A percentile compares a stretch with the other conserved stretches of the same genome.
These are phyloP conservation scores for Argyra leucocephala DNA, from an alignment of 2,888 invertebrate genomes.

Conservation along the genomic window DNA sequence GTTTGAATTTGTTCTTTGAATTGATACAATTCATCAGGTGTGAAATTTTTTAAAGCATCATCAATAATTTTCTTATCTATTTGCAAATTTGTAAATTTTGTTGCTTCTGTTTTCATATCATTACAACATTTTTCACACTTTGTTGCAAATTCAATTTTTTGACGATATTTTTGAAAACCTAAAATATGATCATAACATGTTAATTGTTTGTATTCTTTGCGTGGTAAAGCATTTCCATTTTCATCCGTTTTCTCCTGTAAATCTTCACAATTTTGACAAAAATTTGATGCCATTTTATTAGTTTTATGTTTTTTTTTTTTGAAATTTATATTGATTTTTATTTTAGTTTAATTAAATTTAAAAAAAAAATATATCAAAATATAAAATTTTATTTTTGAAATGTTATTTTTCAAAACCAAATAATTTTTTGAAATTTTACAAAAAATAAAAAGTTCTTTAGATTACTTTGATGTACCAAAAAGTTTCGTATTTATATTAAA, in stretches of 20 bases:
- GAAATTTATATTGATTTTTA: too few species aligned
- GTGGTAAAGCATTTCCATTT: slow-evolving; percentile 27
- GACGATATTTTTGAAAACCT: slow-evolving; percentile 28
- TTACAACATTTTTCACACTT: slow-evolving; percentile 22
- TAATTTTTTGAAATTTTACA: too few species aligned
- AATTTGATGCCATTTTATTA: background rate
- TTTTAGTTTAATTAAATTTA: too few species aligned
- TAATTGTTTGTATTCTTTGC: slow-evolving; percentile 26
- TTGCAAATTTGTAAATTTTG: slow-evolving; percentile 28
- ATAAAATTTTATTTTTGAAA: too few species aligned
- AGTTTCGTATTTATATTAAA: too few species aligned
- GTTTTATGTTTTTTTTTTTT: too few species aligned
- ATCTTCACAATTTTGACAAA: background rate
- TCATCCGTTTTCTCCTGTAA: slow-evolving; percentile 19
- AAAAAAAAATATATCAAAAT: too few species aligned
- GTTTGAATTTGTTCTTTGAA: slow-evolving; percentile 6
- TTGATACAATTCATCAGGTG: background rate
- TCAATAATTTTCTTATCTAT: slow-evolving; percentile 18
- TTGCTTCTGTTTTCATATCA: slow-evolving; percentile 26
- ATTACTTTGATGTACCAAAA: too few species aligned
- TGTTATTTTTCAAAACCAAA: too few species aligned
- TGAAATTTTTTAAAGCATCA: slow-evolving; percentile 24
- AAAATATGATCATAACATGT: slow-evolving; percentile 32
- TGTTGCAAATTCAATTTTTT: slow-evolving; percentile 24
- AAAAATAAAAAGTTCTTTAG: too few species aligned